Base-by-base conservation (phyloP, 2,797 vertebrate genomes). In the Lates japonicus region DNA sequence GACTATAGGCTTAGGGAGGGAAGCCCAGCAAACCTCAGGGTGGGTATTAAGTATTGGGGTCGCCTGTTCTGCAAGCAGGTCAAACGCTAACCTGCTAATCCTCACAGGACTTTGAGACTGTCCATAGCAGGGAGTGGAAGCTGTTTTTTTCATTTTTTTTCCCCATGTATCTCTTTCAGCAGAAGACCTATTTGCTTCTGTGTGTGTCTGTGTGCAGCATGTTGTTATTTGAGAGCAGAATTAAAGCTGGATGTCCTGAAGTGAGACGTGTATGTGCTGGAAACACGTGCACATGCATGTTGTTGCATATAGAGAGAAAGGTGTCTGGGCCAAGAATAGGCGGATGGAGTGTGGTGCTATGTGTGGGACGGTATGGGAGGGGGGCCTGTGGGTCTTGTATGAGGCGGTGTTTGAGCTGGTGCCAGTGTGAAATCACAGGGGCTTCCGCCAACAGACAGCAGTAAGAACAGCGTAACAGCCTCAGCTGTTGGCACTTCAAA, bases 401-500 rank as follows among this genome's bases (percentile, higher is more conserved):
- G 82, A 84, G 82, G 83, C 12, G 29, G 87, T n/a, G 89, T 92
- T 92, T 92, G 92, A 91, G 85, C 80, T 77, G 87, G 85, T 93
- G 93, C 94, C 94, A 93, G 89, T 79, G 87, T 93, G 91, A 94
- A 92, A 93, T 94, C 92, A 90, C 88, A 87, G 75, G 63, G 86
- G 89, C 87, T 92, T 91, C 89, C 73, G 88, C 93, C 89, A 87
- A 85, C 81, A 88, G 87, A 88, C 80, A 79, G 80, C 74, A 70
- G 78, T 81, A 90, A 93, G 92, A 86, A 73, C 80, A 85, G 82
- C 39, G 58, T 84, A 91, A 87, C 87, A 78, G 88, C 79, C 81
- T 93, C 94, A 95, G 94, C 95, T 95, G 94, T 93, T 94, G 92
- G 89, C 92, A 90, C 94, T 92, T 93, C 91, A 93, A 95, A 95